Evolutionary conservation across 2,888 invertebrate genomes (phyloP), one percentile per base, ranked within the genome.

Genomic region (Diarsia brunnea): DNA sequence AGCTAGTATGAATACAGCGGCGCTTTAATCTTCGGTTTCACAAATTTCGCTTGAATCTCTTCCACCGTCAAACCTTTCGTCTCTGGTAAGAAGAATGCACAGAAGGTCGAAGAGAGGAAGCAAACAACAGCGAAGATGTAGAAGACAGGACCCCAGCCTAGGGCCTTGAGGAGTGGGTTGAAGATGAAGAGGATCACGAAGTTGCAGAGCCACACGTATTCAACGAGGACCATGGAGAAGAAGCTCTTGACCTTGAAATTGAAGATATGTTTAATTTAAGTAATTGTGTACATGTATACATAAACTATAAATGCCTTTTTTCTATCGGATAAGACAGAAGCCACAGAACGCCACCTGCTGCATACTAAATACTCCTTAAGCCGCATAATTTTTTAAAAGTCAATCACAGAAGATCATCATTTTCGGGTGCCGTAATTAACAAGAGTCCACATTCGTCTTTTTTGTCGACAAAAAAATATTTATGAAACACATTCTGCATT

Each of bases 171-270:
- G 45, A 94, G 84, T 0, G 94, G 94, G 55, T 92, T 93, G 89
- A 93, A 94, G 73, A 93, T 90, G 85, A 93, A 92, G 5, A 95
- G 90, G 27, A 93, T 89, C 0, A 93, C 64, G 66, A 92, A 94
- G 84, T 91, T 92, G 88, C 93, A 92, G 11, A 94, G 77, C 91
- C 94, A 94, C 0, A 89, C 85, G 92, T 93, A 94, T 69, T 95
- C 94, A 1, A 93, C 73, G 0, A 92, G 87, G 31, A 94, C 47
- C 92, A 93, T 93, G 10, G 91, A 89, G 51, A 92, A 87, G 51
- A 92, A 84, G 72, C 93, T 93, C 61, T 92, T 93, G 0, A 95
- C 88, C 94, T 95, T 91, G 0, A 76, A 27, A 11, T 4, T 86
- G 83, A 75, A 43, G 19, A 81, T 0, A 60, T 10, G n/a, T 27